Conservation (phyloP, 2,797 vertebrate species). For the Poecilia picta region DNA sequence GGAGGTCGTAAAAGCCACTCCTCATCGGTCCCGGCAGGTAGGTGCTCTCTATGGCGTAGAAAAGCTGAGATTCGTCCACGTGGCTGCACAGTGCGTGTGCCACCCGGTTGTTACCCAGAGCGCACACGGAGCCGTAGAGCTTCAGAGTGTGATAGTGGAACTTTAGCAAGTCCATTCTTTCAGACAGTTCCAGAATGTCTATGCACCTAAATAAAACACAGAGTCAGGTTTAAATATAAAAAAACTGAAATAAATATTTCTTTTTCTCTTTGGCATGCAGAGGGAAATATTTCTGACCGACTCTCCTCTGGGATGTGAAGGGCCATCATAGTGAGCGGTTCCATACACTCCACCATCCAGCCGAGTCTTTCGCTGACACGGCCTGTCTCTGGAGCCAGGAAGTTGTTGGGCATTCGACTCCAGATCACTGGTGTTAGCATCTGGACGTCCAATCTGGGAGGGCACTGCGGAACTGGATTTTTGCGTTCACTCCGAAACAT, state of each 20-base stretch:
- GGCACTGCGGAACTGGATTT: slow-evolving; percentile 92
- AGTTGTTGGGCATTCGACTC: slow-evolving; percentile 94
- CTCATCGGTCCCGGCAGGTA: slow-evolving; percentile 91
- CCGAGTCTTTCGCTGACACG: slow-evolving; percentile 87
- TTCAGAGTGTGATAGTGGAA: slow-evolving; percentile 94
- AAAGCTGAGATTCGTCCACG: slow-evolving; percentile 92
- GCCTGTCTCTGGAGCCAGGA: slow-evolving; percentile 83
- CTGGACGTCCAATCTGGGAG: slow-evolving; percentile 88
- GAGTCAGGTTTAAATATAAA: background rate
- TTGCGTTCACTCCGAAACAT: slow-evolving; percentile 94
- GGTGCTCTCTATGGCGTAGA: slow-evolving; percentile 91
- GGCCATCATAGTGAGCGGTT: slow-evolving; percentile 94
- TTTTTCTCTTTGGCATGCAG: background rate
- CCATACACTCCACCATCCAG: slow-evolving; percentile 88
- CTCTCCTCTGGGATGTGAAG: slow-evolving; percentile 95
- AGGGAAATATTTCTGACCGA: slow-evolving; percentile 74
- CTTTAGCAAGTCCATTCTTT: slow-evolving; percentile 86
- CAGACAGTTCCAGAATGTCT: slow-evolving; percentile 93
- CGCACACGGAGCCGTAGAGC: slow-evolving; percentile 92
- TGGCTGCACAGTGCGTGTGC: slow-evolving; percentile 94
- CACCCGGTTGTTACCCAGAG: slow-evolving; percentile 96
- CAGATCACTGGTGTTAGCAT: slow-evolving; percentile 91
- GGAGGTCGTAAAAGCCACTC: slow-evolving; percentile 92
- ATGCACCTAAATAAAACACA: slow-evolving; percentile 83
- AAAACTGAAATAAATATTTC: background rate